Evolutionary conservation across 2,888 invertebrate species (phyloP), one percentile per base, ranked within the genome.

Genomic region (Drosophila rellima): DNA sequence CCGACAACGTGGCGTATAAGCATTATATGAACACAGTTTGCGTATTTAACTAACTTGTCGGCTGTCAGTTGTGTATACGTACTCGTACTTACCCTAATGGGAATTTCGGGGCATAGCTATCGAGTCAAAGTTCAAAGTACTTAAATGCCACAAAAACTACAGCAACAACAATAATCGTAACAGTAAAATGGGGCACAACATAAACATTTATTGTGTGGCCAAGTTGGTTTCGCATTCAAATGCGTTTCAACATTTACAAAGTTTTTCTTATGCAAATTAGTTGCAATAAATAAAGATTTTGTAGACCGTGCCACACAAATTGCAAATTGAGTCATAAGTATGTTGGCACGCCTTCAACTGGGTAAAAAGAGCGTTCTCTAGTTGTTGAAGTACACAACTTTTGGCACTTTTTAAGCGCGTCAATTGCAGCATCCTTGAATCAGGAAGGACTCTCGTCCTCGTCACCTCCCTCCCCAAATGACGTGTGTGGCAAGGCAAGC

Each of bases 281-380:
- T 56, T 62, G 61, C 57, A 61, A 73, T 78, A 65, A 63, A 74
- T 69, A 78, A 44, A 59, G 61, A 78, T 69, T 75, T 55, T 51
- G 17, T 42, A 44, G 51, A 54, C 39, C 35, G 11, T 48, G 57
- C 29, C 74, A 42, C 74, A 42, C 40, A 52, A 77, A 67, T 62
- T 39, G 51, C 50, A 50, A 74, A 62, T 54, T 66, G 55, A 72
- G 67, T 66, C 45, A 55, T 50, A 45, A 42, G 37, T 44, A 45
- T 45, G 37, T 44, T 29, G 37, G n/a, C 45, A 20, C 18, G 62
- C 33, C 45, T 31, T 40, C 40, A 47, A 8, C 18, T 10, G 26
- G 5, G 17, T 18, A 1, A 20, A 31, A 42, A 4, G 54, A 26
- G 54, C 26, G 26, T 26, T 7, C 18, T 8, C 33, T 33, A 42